Percentiles rank a stretch among this genome's conserved stretches.
These are phyloP conservation scores for Protonemura montana DNA, from an alignment of 2,888 invertebrate species.

Conservation along the genomic window DNA sequence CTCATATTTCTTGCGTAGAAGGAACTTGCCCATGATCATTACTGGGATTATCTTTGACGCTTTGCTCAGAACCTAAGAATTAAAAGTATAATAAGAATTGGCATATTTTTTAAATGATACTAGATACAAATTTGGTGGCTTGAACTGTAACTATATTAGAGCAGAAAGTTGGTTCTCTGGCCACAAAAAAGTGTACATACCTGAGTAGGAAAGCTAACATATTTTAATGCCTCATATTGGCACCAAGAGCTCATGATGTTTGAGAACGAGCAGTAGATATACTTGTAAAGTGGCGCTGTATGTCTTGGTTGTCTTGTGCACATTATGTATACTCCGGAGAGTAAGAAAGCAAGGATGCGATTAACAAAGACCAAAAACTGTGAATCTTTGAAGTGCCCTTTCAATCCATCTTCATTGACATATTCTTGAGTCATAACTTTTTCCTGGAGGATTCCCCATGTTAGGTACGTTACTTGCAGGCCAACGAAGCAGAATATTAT, in stretches of 20 bases:
- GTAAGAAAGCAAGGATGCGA: conserved; percentile 82
- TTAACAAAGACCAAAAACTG: conserved; percentile 97
- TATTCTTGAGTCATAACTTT: conserved; percentile 95
- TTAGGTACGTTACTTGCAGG: conserved; percentile 87
- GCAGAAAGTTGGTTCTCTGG: no score
- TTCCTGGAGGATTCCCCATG: conserved; percentile 97
- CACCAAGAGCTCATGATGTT: conserved; percentile 99
- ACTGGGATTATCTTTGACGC: conserved; percentile 98
- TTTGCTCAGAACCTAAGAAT: conserved; percentile 81
- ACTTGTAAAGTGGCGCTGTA: conserved; percentile 90
- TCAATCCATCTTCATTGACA: conserved; percentile 68
- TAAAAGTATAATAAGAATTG: not conserved
- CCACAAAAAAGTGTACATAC: no score
- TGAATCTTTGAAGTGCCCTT: conserved; percentile 85
- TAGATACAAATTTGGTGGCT: not conserved
- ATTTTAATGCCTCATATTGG: conserved; percentile 98
- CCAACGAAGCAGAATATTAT: conserved; percentile 85
- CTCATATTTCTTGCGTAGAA: conserved; percentile 86
- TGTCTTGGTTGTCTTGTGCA: conserved; percentile 71
- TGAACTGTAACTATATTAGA: no score
- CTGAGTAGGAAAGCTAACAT: conserved; percentile 97
- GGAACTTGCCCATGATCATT: conserved; percentile 96
- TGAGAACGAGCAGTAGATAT: conserved; percentile 93
- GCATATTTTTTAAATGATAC: conserved; percentile 38
- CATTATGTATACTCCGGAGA: conserved; percentile 72